phyloP scores from a whole-genome alignment of 2,888 invertebrate genomes.

The Nephrotoma guestfalica region DNA sequence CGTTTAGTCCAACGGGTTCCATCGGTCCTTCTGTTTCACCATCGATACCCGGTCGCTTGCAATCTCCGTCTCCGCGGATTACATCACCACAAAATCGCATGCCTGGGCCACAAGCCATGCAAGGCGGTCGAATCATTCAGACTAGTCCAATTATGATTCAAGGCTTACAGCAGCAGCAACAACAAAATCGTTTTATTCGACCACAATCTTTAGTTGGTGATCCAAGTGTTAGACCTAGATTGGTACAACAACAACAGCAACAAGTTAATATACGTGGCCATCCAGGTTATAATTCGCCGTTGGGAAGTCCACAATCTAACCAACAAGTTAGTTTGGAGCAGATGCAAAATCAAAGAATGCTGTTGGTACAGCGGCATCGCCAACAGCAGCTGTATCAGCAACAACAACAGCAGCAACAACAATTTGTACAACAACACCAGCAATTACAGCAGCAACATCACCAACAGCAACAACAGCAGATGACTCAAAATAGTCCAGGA shows the following conservation, averaged over 20 bases:
- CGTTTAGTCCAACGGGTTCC: conserved; percentile 33
- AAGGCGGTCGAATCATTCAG: conserved; percentile 27
- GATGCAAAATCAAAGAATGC: conserved; percentile 10
- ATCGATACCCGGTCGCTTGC: conserved; percentile 31
- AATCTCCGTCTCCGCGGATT: conserved; percentile 36
- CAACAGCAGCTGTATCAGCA: conserved; percentile 25
- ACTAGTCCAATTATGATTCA: conserved; percentile 33
- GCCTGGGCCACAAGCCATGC: conserved; percentile 13
- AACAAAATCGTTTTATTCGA: conserved; percentile 31
- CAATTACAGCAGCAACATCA: conserved; percentile 14
- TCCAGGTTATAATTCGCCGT: conserved; percentile 4
- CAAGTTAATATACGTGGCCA: neutral
- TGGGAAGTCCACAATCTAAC: conserved; percentile 25
- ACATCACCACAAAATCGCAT: conserved; percentile 41
- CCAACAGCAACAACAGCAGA: conserved; percentile 20
- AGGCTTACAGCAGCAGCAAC: conserved; percentile 15
- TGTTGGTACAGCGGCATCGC: conserved; percentile 20
- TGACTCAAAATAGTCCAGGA: conserved; percentile 28
- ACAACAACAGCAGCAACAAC: conserved; percentile 20
- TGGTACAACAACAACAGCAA: conserved; percentile 24
- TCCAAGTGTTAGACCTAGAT: neutral
- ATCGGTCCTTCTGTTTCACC: conserved; percentile 35
- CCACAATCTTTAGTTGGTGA: conserved; percentile 20
- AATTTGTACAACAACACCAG: conserved; percentile 19
- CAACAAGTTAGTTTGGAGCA: conserved; percentile 9